phyloP scores from a whole-genome alignment of 2,797 vertebrate species.

The Bucorvus abyssinicus region DNA sequence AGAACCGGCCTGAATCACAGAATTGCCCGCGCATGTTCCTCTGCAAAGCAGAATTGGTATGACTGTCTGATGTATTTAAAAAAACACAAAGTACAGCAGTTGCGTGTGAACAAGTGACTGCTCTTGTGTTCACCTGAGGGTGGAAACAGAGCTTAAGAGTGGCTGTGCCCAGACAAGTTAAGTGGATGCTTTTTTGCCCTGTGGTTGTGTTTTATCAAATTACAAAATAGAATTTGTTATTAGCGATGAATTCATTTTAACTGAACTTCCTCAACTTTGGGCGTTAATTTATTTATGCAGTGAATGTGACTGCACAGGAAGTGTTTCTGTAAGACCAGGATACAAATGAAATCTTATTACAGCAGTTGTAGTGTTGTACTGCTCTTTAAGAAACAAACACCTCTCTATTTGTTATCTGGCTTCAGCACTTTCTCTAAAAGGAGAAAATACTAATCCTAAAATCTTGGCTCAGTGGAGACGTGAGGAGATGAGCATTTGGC shows the following conservation, averaged over 20 bases:
- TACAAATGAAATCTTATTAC: background rate
- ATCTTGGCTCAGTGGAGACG: background rate
- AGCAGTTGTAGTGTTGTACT: background rate
- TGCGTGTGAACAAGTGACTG: background rate
- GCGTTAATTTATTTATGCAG: background rate
- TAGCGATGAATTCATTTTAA: background rate
- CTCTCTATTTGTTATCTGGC: background rate
- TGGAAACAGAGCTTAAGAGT: background rate
- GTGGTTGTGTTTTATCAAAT: background rate
- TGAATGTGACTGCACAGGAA: background rate
- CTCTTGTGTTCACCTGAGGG: fast-evolving
- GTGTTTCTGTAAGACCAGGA: background rate
- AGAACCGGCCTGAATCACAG: background rate
- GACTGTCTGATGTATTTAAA: background rate
- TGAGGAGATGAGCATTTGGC: background rate
- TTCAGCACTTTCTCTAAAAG: background rate
- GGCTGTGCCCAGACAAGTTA: background rate
- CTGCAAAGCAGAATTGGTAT: background rate
- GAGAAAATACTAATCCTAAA: background rate
- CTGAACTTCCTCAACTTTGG: background rate
- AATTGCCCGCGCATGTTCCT: background rate
- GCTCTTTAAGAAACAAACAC: background rate
- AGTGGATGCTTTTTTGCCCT: background rate
- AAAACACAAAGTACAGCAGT: background rate
- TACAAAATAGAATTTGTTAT: background rate